Percentiles rank a stretch among this genome's conserved stretches.
Conservation (phyloP, 2,113 vertebrate species). For the Upupa epops region DNA sequence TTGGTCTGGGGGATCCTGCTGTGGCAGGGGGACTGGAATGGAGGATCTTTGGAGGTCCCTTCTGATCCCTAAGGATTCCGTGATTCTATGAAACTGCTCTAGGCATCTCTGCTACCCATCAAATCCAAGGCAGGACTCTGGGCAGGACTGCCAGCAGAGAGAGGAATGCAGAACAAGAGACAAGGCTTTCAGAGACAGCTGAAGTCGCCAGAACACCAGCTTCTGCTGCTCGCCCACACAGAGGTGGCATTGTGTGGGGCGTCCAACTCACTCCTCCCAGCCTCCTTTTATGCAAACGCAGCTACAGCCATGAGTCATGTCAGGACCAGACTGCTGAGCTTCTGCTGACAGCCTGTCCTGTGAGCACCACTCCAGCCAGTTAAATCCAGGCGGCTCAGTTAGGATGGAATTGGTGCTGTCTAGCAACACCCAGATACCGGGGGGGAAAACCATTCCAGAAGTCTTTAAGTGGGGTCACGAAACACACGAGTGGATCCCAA, state of each 20-base stretch:
- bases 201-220: constrained; percentile 71
- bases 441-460: background rate
- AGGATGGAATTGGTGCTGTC: constrained; percentile 17
- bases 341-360: background rate
- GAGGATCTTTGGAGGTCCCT: too few relatives aligned
- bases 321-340: constrained; percentile 20
- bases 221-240: constrained; percentile 66
- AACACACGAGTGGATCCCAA: background rate
- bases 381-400: constrained; percentile 25
- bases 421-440: background rate
- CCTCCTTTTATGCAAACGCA: background rate
- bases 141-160: constrained; percentile 62
- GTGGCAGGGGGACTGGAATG: too few relatives aligned
- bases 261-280: constrained; percentile 3
- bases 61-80: too few relatives aligned
- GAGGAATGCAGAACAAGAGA: constrained; percentile 79
- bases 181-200: constrained; percentile 71
- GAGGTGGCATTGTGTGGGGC: constrained; percentile 68
- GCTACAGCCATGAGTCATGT: constrained; percentile 29
- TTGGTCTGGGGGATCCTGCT: too few relatives aligned
- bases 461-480: background rate
- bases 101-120: constrained; percentile 46
- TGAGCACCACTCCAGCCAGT: constrained; percentile 24
- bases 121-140: constrained; percentile 38
- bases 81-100: too few relatives aligned